phyloP scores from a whole-genome alignment of 2,888 invertebrate genomes.

The Leptothorax acervorum region DNA sequence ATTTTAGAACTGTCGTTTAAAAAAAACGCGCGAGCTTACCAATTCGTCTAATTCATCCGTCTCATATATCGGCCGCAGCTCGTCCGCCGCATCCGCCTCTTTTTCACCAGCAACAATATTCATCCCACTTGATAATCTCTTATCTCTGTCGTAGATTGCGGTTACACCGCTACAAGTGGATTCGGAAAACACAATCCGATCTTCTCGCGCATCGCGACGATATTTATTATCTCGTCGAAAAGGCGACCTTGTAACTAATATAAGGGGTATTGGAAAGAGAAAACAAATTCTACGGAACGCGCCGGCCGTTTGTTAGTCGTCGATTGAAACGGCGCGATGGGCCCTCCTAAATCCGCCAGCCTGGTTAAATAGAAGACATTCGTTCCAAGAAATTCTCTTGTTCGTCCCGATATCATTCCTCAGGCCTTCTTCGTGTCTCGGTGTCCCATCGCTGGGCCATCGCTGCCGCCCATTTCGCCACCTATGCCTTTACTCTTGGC shows the following conservation, averaged over 20 bases:
- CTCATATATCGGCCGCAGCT: slow-evolving; percentile 87
- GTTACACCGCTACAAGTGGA: not conserved
- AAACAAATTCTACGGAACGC: slow-evolving; percentile 59
- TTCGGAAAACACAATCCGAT: slow-evolving; percentile 4
- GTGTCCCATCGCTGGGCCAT: slow-evolving; percentile 20
- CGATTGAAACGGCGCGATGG: slow-evolving; percentile 59
- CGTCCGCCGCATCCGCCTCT: slow-evolving; percentile 76
- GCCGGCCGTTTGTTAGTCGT: slow-evolving; percentile 68
- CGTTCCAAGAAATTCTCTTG: slow-evolving; percentile 63
- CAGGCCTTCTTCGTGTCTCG: slow-evolving; percentile 35
- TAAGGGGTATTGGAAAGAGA: slow-evolving; percentile 39
- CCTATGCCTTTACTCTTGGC: slow-evolving; percentile 61
- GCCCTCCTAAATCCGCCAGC: slow-evolving; percentile 64
- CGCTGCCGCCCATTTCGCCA: slow-evolving; percentile 10
- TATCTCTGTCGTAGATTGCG: not conserved
- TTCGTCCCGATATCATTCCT: slow-evolving; percentile 59
- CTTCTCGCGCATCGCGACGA: not conserved
- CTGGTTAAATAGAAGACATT: slow-evolving; percentile 73
- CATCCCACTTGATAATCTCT: slow-evolving; percentile 23
- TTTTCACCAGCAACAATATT: slow-evolving; percentile 37
- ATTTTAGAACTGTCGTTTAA: not conserved
- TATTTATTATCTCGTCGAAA: not conserved
- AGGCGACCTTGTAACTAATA: slow-evolving; percentile 38
- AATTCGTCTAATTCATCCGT: slow-evolving; percentile 87
- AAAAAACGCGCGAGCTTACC: slow-evolving; percentile 40